Evolutionary conservation across 1,140 invertebrate species (phyloP), one percentile per base, ranked within the genome.

Genomic region (Ips nitidus): DNA sequence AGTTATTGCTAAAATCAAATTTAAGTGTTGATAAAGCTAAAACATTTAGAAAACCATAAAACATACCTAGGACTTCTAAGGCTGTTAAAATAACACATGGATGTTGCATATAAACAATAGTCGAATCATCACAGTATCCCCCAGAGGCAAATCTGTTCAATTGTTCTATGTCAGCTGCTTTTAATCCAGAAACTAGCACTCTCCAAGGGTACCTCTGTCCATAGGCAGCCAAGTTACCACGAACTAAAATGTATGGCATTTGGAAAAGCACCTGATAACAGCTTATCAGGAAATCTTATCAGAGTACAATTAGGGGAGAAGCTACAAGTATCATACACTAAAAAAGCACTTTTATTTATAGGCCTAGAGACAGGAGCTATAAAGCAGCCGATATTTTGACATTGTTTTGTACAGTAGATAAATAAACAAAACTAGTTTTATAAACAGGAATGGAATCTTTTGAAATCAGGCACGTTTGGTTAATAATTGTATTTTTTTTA

Each of bases 181-280:
- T 92, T 75, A 93, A 82, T 80, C 91, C 91, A 77, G 90, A 92
- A 73, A 93, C 91, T 75, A 92, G 84, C 74, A 93, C 91, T 81
- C 90, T 86, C 90, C 90, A 92, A 80, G 91, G 90, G 83, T 90
- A 90, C 82, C 88, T 90, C 81, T 91, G 88, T 81, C 89, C 89
- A 80, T 92, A 93, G 58, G 91, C 92, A 79, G 90, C 90, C 80
- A 93, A 86, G 85, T 93, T 93, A 82, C 91, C 91, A 81, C 90
- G 86, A 76, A 93, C 90, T 84, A 93, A 86, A 86, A 93, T 91
- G 88, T 92, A 92, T 83, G 91, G 91, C 91, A 93, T 93, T 86
- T 56, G 69, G 59, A 56, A 42, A 53, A 63, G 5, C 40, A 55
- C 37, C 52, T 55, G 52, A 55, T 55, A 55, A 22, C 8, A 1